Evolutionary conservation across 2,888 invertebrate species (phyloP).

Genomic region (Venustoraphidia nigricollis): DNA sequence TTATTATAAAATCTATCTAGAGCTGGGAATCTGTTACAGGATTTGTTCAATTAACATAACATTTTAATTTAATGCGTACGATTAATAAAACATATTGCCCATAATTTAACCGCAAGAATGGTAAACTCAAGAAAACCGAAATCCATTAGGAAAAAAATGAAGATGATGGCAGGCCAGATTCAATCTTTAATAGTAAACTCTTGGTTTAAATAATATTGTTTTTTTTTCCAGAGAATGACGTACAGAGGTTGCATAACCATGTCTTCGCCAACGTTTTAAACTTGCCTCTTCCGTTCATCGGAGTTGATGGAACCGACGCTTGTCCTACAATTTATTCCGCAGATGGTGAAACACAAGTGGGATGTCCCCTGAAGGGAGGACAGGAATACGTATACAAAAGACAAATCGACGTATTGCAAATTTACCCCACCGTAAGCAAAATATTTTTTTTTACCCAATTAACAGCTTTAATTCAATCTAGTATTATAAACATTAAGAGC

Average conservation of each 20-base stretch:
- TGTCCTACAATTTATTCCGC: constrained; percentile 45
- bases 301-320: constrained; percentile 54
- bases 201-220: background rate
- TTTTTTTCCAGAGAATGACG: constrained; percentile 33
- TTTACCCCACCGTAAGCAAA: constrained; percentile 35
- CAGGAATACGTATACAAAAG: constrained; percentile 54
- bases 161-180: too few relatives aligned
- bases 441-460: background rate
- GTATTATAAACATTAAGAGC: too few relatives aligned
- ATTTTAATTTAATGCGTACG: too few relatives aligned
- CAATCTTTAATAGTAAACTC: too few relatives aligned
- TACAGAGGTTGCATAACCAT: constrained; percentile 35
- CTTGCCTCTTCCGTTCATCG: constrained; percentile 54
- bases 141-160: too few relatives aligned
- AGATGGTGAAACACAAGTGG: constrained; percentile 37
- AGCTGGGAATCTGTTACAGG: too few relatives aligned
- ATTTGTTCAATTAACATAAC: too few relatives aligned
- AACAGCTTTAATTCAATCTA: too few relatives aligned
- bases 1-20: too few relatives aligned
- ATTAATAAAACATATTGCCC: too few relatives aligned
- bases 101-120: too few relatives aligned
- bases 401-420: constrained; percentile 34
- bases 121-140: too few relatives aligned
- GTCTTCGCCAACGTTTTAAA: constrained; percentile 48
- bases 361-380: constrained; percentile 54